Conservation (phyloP, 53 echinoderm and acorn worm genomes). For the Glandiceps talaboti region DNA sequence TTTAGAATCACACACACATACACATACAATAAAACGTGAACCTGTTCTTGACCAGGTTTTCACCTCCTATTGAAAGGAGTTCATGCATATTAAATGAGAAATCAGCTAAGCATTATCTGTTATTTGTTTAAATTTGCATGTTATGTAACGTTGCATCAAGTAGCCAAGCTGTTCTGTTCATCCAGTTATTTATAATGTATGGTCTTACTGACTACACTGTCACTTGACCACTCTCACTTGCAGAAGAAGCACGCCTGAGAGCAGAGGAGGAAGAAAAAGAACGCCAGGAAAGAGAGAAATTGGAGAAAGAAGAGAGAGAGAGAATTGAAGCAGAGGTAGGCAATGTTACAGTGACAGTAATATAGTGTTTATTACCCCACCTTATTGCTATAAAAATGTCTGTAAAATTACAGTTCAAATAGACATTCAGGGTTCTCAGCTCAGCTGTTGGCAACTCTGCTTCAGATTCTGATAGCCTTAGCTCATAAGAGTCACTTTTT, state of each 20-base stretch:
- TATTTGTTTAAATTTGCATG: not conserved
- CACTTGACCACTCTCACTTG: not conserved
- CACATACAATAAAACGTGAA: too few relatives aligned
- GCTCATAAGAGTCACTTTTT: too few relatives aligned
- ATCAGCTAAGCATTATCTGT: not conserved
- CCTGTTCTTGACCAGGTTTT: too few relatives aligned
- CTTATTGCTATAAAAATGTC: too few relatives aligned
- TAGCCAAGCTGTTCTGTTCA: not conserved
- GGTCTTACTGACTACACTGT: not conserved
- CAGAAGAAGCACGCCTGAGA: conserved; percentile 75
- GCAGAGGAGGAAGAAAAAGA: conserved; percentile 87
- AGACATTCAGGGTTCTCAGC: too few relatives aligned
- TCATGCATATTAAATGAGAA: too few relatives aligned
- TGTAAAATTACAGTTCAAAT: too few relatives aligned
- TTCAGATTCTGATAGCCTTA: too few relatives aligned
- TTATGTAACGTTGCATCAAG: not conserved
- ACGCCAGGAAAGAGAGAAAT: conserved; percentile 53
- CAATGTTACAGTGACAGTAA: conserved; percentile 3
- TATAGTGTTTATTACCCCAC: too few relatives aligned
- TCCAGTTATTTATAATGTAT: not conserved
- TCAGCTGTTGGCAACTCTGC: too few relatives aligned
- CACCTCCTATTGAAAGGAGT: too few relatives aligned
- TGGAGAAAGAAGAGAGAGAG: conserved; percentile 81
- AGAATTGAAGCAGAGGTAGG: conserved; percentile 81
- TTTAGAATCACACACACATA: too few relatives aligned